Evolutionary conservation across 2,113 vertebrate species (phyloP).

Genomic region (Microcebus griseorufus): DNA sequence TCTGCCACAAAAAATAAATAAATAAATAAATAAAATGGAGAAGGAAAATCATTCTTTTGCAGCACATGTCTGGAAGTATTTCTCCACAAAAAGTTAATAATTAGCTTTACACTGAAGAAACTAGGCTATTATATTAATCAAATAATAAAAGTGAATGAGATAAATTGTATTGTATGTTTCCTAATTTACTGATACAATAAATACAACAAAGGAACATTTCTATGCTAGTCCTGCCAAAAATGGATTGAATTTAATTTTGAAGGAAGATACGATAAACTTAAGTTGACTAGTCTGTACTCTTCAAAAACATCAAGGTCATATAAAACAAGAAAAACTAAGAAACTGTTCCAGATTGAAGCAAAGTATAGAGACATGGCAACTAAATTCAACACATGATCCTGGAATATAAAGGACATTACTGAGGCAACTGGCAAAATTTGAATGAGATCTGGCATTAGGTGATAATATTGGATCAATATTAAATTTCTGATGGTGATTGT

Average conservation of each 20-base stretch:
- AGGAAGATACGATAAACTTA: slow-evolving; percentile 23
- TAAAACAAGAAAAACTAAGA: slow-evolving; percentile 26
- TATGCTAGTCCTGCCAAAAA: slow-evolving; percentile 8
- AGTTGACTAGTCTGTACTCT: neutral
- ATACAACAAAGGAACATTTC: neutral
- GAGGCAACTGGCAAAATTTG: neutral
- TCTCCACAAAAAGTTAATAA: slow-evolving; percentile 10
- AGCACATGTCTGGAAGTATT: neutral
- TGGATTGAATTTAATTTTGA: slow-evolving; percentile 3
- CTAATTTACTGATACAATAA: neutral
- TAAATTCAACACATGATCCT: neutral
- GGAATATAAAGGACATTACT: neutral
- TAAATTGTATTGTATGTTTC: neutral
- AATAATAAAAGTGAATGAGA: neutral
- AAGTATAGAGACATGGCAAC: neutral
- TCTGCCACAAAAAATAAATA: neutral
- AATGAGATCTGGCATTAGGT: neutral
- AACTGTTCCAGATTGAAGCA: neutral
- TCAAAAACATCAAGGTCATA: slow-evolving; percentile 34
- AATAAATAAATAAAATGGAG: neutral
- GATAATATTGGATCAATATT: neutral
- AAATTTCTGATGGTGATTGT: neutral
- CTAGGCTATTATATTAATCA: neutral
- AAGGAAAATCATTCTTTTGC: neutral
- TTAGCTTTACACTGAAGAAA: slow-evolving; percentile 22